These are phyloP conservation scores for Lontra canadensis DNA, from an alignment of 2,113 vertebrate species.

Conservation along the genomic window DNA sequence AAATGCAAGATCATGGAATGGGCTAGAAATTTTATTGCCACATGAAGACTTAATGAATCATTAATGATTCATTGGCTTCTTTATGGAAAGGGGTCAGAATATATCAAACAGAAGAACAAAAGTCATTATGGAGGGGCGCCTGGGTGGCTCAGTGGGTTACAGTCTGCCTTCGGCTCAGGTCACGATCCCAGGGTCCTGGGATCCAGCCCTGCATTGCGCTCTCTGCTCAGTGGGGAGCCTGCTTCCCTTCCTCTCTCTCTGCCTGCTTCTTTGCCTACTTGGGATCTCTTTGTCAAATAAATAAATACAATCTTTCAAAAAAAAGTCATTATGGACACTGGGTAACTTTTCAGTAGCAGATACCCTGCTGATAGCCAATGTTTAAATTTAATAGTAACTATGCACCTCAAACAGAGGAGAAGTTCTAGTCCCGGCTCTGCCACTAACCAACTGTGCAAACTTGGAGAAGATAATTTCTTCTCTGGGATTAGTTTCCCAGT, in stretches of 20 bases:
- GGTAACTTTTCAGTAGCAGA: conserved; percentile 9
- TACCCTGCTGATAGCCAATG: background rate
- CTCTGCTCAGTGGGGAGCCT: too few species aligned
- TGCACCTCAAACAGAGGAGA: conserved; percentile 28
- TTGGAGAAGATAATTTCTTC: conserved; percentile 23
- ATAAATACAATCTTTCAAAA: too few species aligned
- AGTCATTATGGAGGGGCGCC: conserved; percentile 21
- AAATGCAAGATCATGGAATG: conserved; percentile 27
- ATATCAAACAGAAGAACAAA: background rate
- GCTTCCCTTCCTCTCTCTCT: too few species aligned
- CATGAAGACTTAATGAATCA: conserved; percentile 25
- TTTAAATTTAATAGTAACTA: conserved; percentile 40
- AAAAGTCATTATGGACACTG: conserved; percentile 39
- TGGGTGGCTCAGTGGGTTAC: too few species aligned
- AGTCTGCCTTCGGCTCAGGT: too few species aligned
- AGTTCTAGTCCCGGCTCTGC: background rate
- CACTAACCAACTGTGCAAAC: conserved; percentile 37
- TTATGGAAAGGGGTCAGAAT: conserved; percentile 16
- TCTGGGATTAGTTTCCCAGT: conserved; percentile 15
- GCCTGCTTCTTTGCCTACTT: too few species aligned
- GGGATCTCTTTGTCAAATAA: too few species aligned
- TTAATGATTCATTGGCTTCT: conserved; percentile 23
- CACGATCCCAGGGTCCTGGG: too few species aligned
- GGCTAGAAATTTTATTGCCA: conserved; percentile 32
- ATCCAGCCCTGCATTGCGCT: too few species aligned